A percentile compares a stretch with the other conserved stretches of the same genome.
Evolutionary conservation across 2,888 invertebrate genomes (phyloP).

Genomic region (Ophion slaviceki): DNA sequence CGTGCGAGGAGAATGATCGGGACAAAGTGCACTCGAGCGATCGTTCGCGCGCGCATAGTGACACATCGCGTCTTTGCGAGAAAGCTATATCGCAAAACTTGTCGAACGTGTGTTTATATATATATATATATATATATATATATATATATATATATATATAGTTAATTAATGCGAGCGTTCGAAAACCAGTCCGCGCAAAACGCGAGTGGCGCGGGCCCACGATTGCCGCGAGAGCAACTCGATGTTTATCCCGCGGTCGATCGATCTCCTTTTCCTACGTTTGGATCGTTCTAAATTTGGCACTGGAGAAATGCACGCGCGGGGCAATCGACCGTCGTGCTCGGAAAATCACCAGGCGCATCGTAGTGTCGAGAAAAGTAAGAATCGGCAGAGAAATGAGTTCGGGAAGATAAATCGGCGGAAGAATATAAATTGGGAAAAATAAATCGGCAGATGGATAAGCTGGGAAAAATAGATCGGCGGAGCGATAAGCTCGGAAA

Average conservation of each 20-base stretch:
- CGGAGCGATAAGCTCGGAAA: not conserved
- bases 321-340: not conserved
- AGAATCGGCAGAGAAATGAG: too few species aligned
- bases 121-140: too few species aligned
- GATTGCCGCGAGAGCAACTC: constrained; percentile 21
- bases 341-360: not conserved
- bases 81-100: constrained; percentile 42
- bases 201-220: constrained; percentile 1
- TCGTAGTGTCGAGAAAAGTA: not conserved
- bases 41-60: constrained; percentile 9
- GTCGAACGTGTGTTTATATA: constrained; percentile 22
- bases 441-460: not conserved
- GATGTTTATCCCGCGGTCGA: constrained; percentile 32
- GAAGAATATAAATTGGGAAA: not conserved
- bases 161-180: constrained; percentile 54
- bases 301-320: not conserved
- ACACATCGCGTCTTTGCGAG: constrained; percentile 18
- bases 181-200: constrained; percentile 28
- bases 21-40: constrained; percentile 22
- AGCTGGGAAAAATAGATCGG: not conserved
- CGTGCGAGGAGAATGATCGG: constrained; percentile 37
- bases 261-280: constrained; percentile 4
- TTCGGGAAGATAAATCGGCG: not conserved
- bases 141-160: constrained; percentile 1
- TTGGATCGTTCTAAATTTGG: not conserved